Base-by-base conservation (phyloP, 2,888 invertebrate species). In the Ypsolopha sequella region DNA sequence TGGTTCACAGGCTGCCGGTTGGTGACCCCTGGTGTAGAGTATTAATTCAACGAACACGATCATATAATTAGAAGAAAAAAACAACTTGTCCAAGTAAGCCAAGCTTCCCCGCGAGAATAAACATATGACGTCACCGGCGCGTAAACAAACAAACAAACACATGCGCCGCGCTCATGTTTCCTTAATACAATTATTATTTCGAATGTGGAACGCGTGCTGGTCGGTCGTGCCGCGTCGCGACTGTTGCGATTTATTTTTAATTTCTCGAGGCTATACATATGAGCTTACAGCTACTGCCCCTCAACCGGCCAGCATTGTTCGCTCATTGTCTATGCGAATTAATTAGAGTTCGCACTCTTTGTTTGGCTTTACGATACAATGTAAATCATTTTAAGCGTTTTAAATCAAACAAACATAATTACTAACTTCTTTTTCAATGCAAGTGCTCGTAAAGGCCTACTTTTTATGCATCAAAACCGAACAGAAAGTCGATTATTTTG, bases 101-200 rank as follows among this genome's bases (percentile, higher is more conserved):
- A 62, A 55, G 41, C 52, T 58, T 65, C 73, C 82, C 66, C 79
- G 73, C 79, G 78, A 85, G 87, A 85, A 87, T 87, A 87, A 87
- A 87, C 87, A 87, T 79, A 82, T 87, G 87, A 87, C 87, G 87
- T 87, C 87, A 87, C 71, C 79, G 76, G 67, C 76, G 76, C 76
- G 84, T 87, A 87, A 87, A 87, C 87, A 87, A 87, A 87, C 87
- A 87, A 87, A 87, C 87, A 87, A 87, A 87, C 86, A 87, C 87
- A 86, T 85, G 84, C 87, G 86, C 82, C 73, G 74, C 82, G 85
- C 82, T 86, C 85, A 86, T 87, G 85, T 85, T 85, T 85, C 85
- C 84, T 85, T 85, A 85, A 85, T 86, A 85, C 86, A 85, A 85
- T 85, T 86, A 85, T 85, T 86, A 85, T 84, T 85, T 85, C 80